Evolutionary conservation across 35 echinoderm and acorn worm species (phyloP).

Genomic region (Hemicentrotus pulcherrimus): DNA sequence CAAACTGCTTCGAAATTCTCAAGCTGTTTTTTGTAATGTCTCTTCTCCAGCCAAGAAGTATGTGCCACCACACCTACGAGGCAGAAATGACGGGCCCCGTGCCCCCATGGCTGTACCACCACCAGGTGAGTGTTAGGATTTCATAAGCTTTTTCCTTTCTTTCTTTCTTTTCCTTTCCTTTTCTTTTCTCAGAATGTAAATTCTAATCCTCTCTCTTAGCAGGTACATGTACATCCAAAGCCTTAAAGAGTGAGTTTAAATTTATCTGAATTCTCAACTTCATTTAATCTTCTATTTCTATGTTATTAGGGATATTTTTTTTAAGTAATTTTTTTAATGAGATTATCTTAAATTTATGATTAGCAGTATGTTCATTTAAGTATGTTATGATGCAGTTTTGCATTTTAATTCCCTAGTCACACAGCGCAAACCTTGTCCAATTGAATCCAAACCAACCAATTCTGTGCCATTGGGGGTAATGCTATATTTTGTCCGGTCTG

Average conservation of each 20-base stretch:
- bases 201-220: neutral
- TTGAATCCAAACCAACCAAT: too few species aligned
- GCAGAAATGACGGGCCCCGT: constrained; percentile 16
- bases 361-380: too few species aligned
- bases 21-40: neutral
- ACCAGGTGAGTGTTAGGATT: neutral
- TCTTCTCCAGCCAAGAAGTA: constrained; percentile 37
- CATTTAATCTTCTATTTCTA: neutral
- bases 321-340: neutral
- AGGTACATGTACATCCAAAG: neutral
- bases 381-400: too few species aligned
- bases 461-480: too few species aligned
- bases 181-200: neutral
- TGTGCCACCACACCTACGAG: constrained; percentile 64
- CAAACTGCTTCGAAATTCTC: neutral
- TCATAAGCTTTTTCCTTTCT: neutral
- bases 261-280: neutral
- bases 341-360: too few species aligned
- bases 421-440: too few species aligned
- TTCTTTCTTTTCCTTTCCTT: neutral
- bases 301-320: neutral
- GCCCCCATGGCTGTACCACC: neutral
- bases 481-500: too few species aligned
- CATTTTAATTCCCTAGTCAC: too few species aligned
- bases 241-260: neutral